phyloP scores from a whole-genome alignment of 2,888 invertebrate genomes.

The Elmis aenea region DNA sequence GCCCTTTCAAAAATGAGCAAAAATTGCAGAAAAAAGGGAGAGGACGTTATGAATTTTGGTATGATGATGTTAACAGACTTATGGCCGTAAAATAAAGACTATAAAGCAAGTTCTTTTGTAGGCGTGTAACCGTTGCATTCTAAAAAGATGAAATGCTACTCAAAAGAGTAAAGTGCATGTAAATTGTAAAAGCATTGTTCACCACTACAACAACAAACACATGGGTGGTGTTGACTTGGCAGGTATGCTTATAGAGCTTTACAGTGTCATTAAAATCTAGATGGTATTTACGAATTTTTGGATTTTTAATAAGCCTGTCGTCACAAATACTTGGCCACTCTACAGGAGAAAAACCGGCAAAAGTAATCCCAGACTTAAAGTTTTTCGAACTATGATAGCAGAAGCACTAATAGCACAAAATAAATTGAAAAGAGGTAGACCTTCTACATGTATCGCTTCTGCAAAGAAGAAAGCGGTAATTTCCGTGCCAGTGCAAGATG shows the following conservation, averaged over 20 bases:
- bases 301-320: background rate
- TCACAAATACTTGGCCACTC: background rate
- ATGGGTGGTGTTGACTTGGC: constrained; percentile 4
- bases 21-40: background rate
- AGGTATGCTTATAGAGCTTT: constrained; percentile 1
- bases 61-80: background rate
- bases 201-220: constrained; percentile 1
- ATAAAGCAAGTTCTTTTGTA: background rate
- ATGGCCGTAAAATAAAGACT: background rate
- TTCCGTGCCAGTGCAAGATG: background rate
- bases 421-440: background rate
- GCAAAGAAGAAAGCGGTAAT: background rate
- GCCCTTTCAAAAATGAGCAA: background rate
- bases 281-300: constrained; percentile 1
- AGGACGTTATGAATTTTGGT: background rate
- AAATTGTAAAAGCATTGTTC: background rate
- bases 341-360: background rate
- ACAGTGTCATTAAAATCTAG: constrained; percentile 1
- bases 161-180: background rate
- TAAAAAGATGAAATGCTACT: constrained; percentile 1
- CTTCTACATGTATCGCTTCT: background rate
- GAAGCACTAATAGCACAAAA: background rate
- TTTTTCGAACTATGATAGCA: background rate
- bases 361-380: background rate
- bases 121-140: background rate